Evolutionary conservation across 2,113 vertebrate species (phyloP).

Genomic region (Urocynchramus pylzowi): DNA sequence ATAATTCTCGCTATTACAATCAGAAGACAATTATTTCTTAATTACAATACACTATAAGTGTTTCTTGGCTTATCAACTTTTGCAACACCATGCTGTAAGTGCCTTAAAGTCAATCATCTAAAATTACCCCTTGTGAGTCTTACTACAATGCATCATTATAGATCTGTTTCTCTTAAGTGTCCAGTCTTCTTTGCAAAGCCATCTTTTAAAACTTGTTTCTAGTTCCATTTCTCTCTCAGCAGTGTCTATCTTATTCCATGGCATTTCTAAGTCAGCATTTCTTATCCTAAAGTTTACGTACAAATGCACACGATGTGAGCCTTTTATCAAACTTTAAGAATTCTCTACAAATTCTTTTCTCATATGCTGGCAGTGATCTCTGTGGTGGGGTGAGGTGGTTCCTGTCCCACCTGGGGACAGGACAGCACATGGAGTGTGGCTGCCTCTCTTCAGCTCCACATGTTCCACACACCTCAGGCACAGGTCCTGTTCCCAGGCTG

Average conservation of each 20-base stretch:
- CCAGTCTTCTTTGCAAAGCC: neutral
- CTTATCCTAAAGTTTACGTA: neutral
- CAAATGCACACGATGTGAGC: too few relatives aligned
- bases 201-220: neutral
- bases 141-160: neutral
- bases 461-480: neutral
- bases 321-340: neutral
- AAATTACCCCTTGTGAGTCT: neutral
- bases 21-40: neutral
- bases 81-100: neutral
- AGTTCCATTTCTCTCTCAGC: neutral
- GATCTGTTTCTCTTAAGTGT: neutral
- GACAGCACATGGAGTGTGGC: neutral
- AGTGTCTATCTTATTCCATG: neutral
- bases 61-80: neutral
- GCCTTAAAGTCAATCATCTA: neutral
- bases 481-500: neutral
- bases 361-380: neutral
- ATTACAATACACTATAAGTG: neutral
- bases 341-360: neutral
- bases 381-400: neutral
- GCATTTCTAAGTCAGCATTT: neutral
- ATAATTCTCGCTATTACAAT: neutral
- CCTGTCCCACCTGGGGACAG: neutral
- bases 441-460: neutral